phyloP scores from a whole-genome alignment of 2,797 vertebrate species.

The Sarcoramphus papa region DNA sequence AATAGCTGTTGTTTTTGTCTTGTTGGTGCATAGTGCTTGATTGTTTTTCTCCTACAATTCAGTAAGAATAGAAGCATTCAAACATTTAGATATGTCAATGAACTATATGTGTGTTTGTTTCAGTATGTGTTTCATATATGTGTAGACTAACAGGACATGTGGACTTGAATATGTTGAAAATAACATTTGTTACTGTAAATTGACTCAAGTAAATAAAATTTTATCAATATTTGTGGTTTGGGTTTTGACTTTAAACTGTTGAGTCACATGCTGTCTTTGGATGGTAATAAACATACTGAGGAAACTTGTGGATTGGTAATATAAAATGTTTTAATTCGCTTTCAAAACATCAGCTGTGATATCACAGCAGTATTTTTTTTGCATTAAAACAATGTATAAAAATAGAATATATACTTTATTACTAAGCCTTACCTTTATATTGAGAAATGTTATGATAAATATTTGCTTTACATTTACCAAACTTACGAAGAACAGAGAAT shows the following conservation, averaged over 20 bases:
- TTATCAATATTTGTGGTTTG: background rate
- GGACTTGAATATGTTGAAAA: background rate
- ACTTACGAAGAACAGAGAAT: background rate
- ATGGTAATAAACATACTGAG: background rate
- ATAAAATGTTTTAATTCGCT: background rate
- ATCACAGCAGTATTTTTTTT: background rate
- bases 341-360: background rate
- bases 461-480: background rate
- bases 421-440: background rate
- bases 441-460: background rate
- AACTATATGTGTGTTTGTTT: background rate
- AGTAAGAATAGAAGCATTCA: background rate
- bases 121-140: background rate
- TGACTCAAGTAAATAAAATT: background rate
- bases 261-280: background rate
- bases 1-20: background rate
- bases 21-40: background rate
- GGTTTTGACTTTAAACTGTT: background rate
- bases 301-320: background rate
- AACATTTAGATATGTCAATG: background rate
- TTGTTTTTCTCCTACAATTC: background rate
- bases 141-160: accelerated
- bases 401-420: background rate
- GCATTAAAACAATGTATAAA: background rate
- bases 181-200: background rate